Percentiles rank a stretch among this genome's conserved stretches.
These are phyloP conservation scores for Pachymerium ferrugineum DNA, from an alignment of 2,888 invertebrate genomes.

Conservation along the genomic window DNA sequence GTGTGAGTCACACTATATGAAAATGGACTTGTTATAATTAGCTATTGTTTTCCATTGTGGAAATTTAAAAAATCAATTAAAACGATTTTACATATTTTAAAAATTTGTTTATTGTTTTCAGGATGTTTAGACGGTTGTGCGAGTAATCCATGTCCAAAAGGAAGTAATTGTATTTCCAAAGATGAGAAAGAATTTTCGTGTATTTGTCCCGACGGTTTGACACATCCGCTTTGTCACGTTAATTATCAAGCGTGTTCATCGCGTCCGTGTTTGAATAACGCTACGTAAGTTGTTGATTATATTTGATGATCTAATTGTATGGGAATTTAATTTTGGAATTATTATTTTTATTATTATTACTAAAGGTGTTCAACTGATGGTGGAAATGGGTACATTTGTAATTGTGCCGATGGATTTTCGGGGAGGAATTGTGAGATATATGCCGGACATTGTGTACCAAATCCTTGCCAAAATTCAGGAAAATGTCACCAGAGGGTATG, in stretches of 20 bases:
- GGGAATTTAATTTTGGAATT: neutral
- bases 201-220: neutral
- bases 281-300: neutral
- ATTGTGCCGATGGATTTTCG: slow-evolving; percentile 73
- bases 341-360: neutral
- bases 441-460: slow-evolving; percentile 68
- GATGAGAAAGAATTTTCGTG: neutral
- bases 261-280: slow-evolving; percentile 4
- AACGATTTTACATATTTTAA: too few relatives aligned
- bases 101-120: slow-evolving; percentile 65
- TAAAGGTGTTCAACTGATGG: slow-evolving; percentile 1
- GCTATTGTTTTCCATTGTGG: neutral
- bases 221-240: neutral
- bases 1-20: neutral
- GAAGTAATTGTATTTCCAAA: slow-evolving; percentile 64
- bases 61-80: neutral
- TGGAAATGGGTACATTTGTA: slow-evolving; percentile 59
- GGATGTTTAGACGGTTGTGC: slow-evolving; percentile 80
- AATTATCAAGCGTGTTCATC: neutral
- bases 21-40: neutral
- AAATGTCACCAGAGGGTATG: slow-evolving; percentile 38
- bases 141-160: slow-evolving; percentile 54
- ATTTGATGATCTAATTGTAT: neutral
- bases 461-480: slow-evolving; percentile 38
- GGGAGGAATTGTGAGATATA: slow-evolving; percentile 67